These are phyloP conservation scores for Pristionchus fissidentatus DNA, from an alignment of 2,888 invertebrate genomes.

Conservation along the genomic window DNA sequence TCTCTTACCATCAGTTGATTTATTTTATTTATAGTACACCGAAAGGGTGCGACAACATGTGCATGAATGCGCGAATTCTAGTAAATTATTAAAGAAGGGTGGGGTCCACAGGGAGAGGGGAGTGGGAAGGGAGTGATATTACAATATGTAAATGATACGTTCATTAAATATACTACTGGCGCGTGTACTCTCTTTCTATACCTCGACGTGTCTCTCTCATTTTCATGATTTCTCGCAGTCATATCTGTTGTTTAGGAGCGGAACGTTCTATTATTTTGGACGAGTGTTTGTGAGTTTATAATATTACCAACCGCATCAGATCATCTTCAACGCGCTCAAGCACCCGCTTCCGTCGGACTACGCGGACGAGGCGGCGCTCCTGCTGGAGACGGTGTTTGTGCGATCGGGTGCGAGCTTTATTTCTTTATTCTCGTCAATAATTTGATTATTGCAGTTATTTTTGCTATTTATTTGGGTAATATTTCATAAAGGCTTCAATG, in stretches of 20 bases:
- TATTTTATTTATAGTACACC: no score
- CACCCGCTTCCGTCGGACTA: constrained; percentile 34
- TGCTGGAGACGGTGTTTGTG: background rate
- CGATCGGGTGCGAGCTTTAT: background rate
- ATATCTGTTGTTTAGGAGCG: no score
- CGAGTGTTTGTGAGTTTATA: background rate
- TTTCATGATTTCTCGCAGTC: background rate
- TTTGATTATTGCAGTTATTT: background rate
- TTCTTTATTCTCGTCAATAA: background rate
- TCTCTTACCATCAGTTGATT: no score
- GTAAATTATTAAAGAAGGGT: no score
- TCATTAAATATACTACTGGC: no score
- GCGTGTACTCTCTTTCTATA: no score
- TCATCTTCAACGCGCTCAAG: constrained; percentile 41
- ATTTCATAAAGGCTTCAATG: background rate
- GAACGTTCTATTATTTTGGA: background rate
- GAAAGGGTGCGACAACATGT: no score
- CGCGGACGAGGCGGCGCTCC: background rate
- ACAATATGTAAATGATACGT: no score
- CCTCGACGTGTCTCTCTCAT: background rate
- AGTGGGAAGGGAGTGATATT: no score
- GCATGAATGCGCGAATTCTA: no score
- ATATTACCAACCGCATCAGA: background rate
- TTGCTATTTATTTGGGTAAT: background rate
- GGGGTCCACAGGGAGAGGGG: no score